These are phyloP conservation scores for Silurus meridionalis DNA, from an alignment of 2,113 vertebrate genomes.

Conservation along the genomic window DNA sequence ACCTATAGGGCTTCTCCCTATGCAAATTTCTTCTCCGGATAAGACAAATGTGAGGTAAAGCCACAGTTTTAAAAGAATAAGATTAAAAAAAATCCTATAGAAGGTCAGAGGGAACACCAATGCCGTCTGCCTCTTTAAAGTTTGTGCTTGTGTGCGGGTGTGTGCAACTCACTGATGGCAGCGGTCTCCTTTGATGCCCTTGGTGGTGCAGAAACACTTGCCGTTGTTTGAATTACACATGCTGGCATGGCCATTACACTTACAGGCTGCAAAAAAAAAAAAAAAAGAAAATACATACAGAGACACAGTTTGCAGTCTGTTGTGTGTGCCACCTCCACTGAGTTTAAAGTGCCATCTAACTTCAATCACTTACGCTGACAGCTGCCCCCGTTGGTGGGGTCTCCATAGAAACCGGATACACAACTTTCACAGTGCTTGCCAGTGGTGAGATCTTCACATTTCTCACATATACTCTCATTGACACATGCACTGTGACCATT, in stretches of 20 bases:
- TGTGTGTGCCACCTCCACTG: neutral
- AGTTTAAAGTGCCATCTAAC: neutral
- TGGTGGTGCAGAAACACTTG: conserved; percentile 98
- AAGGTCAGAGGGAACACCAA: neutral
- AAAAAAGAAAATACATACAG: conserved; percentile 3
- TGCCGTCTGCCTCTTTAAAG: neutral
- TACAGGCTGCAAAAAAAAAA: conserved; percentile 80
- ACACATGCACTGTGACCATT: conserved; percentile 95
- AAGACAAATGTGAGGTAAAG: neutral
- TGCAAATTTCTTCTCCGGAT: too few relatives aligned
- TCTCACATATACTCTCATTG: conserved; percentile 93
- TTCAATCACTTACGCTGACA: conserved; percentile 89
- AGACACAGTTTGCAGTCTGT: neutral
- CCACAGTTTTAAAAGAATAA: neutral
- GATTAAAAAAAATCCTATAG: neutral
- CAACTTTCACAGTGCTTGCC: conserved; percentile 94
- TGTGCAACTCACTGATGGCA: conserved; percentile 90
- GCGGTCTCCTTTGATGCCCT: conserved; percentile 96
- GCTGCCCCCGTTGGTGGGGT: conserved; percentile 93
- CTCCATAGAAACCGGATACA: conserved; percentile 92
- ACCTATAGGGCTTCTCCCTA: neutral
- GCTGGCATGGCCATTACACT: conserved; percentile 93
- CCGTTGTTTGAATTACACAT: conserved; percentile 91
- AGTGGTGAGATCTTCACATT: conserved; percentile 92
- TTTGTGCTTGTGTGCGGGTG: neutral